phyloP scores from a whole-genome alignment of 1,140 invertebrate genomes.

The Anoplophora glabripennis region DNA sequence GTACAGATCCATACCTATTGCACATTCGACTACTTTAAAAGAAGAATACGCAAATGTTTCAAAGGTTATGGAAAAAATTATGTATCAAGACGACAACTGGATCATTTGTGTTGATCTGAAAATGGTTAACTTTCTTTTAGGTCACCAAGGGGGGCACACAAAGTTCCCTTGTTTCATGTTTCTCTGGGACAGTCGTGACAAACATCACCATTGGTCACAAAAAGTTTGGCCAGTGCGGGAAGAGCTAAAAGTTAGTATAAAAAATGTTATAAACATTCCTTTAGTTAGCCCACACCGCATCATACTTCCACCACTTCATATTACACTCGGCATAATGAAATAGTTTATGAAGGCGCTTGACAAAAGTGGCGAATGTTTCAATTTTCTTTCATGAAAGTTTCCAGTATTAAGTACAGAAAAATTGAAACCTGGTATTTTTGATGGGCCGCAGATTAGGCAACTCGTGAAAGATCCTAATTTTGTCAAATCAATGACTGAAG shows the following conservation, averaged over 20 bases:
- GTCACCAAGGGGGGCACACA: constrained; percentile 15
- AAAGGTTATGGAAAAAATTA: constrained; percentile 27
- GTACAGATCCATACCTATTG: constrained; percentile 38
- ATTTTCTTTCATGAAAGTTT: constrained; percentile 12
- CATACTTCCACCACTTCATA: constrained; percentile 43
- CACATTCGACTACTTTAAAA: constrained; percentile 40
- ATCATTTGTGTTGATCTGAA: constrained; percentile 15
- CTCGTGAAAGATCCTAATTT: constrained; percentile 22
- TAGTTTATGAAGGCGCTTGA: constrained; percentile 34
- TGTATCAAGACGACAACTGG: constrained; percentile 18
- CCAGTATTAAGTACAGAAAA: constrained; percentile 25
- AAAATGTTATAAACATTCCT: not conserved
- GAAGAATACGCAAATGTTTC: constrained; percentile 39
- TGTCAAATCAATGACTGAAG: not conserved
- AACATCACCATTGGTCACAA: constrained; percentile 26
- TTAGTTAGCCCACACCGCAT: constrained; percentile 31
- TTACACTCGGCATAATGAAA: constrained; percentile 42
- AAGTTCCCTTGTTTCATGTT: constrained; percentile 24
- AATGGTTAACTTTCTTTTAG: too few species aligned
- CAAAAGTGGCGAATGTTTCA: constrained; percentile 10
- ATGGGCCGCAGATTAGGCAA: constrained; percentile 35
- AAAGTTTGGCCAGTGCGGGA: constrained; percentile 29
- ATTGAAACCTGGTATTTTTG: constrained; percentile 36
- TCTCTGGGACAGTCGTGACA: constrained; percentile 40
- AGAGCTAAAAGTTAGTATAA: constrained; percentile 4